Evolutionary conservation across 2,888 invertebrate species (phyloP), one percentile per base, ranked within the genome.

Genomic region (Tricholauxania praeusta): DNA sequence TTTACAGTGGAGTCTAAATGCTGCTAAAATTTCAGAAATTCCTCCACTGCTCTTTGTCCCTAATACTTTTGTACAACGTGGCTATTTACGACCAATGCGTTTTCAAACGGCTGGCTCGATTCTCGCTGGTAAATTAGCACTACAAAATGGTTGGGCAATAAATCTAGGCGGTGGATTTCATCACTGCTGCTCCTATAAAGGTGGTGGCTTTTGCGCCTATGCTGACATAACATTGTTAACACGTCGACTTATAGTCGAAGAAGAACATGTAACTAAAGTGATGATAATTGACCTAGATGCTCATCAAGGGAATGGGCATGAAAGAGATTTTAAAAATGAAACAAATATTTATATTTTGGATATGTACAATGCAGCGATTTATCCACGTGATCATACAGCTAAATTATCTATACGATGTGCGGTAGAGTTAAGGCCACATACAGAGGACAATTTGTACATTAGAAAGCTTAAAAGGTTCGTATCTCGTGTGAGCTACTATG

Each of bases 281-380:
- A 94, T 97, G 94, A 96, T 97, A 80, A 91, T 97, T 1, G 97
- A 97, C 86, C 89, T 97, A 82, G 96, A 97, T 88, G 96, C 96
- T 4, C 97, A 97, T 88, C 96, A 97, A 91, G 96, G 96, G 0
- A 97, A 97, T 86, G 96, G 96, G 0, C 93, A 96, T 85, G 93
- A 94, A 82, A 89, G 91, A 15, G 96, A 97, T 86, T 96, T 96
- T 84, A 89, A 91, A 72, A 89, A 90, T 65, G 91, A 92, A 60
- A 85, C 89, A 0, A 90, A 90, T 78, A 93, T 96, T n/a, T 96
- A 93, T 83, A 96, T 96, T 77, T 88, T 97, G 89, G 96, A 97
- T 84, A 92, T 95, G 85, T 96, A 94, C 85, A 96, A 96, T 87
- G 89, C 90, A 60, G 86, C 90, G 70, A 95, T 96, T 77, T 96